phyloP scores from a whole-genome alignment of 2,113 vertebrate genomes.

The Alethe diademata region DNA sequence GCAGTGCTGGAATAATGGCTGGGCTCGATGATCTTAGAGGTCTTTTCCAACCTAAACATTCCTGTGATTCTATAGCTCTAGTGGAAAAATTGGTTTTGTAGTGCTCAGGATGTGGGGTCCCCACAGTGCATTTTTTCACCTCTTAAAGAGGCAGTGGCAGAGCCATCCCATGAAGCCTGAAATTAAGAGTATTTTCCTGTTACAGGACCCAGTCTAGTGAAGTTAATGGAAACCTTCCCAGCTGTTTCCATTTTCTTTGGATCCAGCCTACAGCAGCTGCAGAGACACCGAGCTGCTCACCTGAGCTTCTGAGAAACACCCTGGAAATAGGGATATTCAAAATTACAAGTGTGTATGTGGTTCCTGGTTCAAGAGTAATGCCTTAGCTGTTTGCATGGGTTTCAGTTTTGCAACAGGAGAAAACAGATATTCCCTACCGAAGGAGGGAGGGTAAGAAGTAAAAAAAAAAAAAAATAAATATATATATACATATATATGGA shows the following conservation, averaged over 20 bases:
- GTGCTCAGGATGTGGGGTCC: background rate
- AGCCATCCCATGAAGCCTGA: background rate
- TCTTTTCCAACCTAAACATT: background rate
- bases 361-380: background rate
- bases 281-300: background rate
- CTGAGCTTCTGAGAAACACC: background rate
- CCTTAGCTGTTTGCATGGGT: background rate
- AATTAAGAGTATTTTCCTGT: background rate
- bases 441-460: background rate
- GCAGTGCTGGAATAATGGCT: background rate
- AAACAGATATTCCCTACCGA: background rate
- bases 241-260: background rate
- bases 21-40: background rate
- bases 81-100: background rate
- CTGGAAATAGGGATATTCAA: background rate
- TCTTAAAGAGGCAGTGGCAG: background rate
- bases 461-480: background rate
- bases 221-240: background rate
- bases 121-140: background rate
- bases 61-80: background rate
- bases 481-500: too few species aligned
- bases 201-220: background rate
- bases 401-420: background rate
- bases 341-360: background rate
- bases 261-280: background rate